Evolutionary conservation across 2,113 vertebrate species (phyloP), one percentile per base, ranked within the genome.

Genomic region (Dromaius novaehollandiae): DNA sequence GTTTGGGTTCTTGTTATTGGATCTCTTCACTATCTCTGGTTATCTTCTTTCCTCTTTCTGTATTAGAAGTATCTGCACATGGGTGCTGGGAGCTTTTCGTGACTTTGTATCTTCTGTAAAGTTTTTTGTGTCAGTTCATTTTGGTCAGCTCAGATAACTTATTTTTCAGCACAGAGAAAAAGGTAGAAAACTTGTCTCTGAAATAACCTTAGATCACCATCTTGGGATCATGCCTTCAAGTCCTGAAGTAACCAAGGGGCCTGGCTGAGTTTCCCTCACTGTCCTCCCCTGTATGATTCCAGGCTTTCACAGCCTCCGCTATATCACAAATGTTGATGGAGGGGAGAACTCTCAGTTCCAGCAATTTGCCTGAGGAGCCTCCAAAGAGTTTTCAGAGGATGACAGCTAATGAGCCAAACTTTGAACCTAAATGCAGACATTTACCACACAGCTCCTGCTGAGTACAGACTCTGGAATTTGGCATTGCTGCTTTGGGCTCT

Each of bases 391-490:
- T 84, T 77, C 48, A 55, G 89, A 88, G 88, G 50, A 51, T 91
- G 95, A 71, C 76, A 95, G 89, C 66, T 36, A 83, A 60, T 40
- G 95, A 96, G 70, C 80, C 88, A 93, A 74, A 50, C 92, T 92
- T 86, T 76, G 96, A 95, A 74, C 83, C 93, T 96, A 90, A 84
- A 88, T 14, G 91, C 86, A 92, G 94, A 89, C 89, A 1, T 93
- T 96, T 66, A 82, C 89, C 86, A 68, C 89, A 70, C 4, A 0
- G 71, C 91, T 96, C 95, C 95, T 80, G 86, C 95, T 91, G 97
- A 86, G 95, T 75, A 76, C 82, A 94, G 86, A 91, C 75, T 80
- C 89, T 91, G 95, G 94, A 97, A 97, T 97, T 90, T 97, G 96
- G 96, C 96, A 56, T 92, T 61, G 73, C 89, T 90, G 94, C 92